phyloP scores from a whole-genome alignment of 1,140 invertebrate species.

The Drosophila asahinai region DNA sequence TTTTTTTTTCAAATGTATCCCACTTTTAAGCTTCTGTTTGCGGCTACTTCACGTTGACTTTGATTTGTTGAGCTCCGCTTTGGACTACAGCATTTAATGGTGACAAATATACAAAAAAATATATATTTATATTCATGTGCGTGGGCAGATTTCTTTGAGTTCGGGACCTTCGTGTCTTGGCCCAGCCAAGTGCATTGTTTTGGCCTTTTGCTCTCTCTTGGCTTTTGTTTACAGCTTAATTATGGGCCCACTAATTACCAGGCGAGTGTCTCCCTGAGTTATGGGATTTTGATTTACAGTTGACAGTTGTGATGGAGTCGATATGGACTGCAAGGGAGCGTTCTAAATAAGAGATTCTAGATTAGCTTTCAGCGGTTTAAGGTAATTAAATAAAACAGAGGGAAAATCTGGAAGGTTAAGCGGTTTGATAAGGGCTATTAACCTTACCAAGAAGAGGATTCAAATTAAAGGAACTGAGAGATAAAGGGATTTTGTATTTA shows the following conservation, averaged over 20 bases:
- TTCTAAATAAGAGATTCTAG: slow-evolving; percentile 19
- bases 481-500: not conserved
- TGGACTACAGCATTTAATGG: slow-evolving; percentile 40
- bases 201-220: slow-evolving; percentile 15
- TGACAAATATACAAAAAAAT: slow-evolving; percentile 30
- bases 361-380: slow-evolving; percentile 17
- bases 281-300: slow-evolving; percentile 75
- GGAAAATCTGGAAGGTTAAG: not conserved
- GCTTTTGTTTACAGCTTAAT: slow-evolving; percentile 67
- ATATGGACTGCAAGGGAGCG: slow-evolving; percentile 6
- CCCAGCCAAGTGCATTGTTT: slow-evolving; percentile 30
- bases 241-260: slow-evolving; percentile 62
- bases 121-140: slow-evolving; percentile 34
- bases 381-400: slow-evolving; percentile 2
- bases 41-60: slow-evolving; percentile 42
- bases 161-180: slow-evolving; percentile 39
- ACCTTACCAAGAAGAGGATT: not conserved
- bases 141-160: slow-evolving; percentile 37
- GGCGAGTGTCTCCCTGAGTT: slow-evolving; percentile 70
- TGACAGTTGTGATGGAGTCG: slow-evolving; percentile 69
- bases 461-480: not conserved
- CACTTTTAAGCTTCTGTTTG: slow-evolving; percentile 43
- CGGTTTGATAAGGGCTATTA: not conserved
- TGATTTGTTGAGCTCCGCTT: slow-evolving; percentile 55
- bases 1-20: not conserved